These are phyloP conservation scores for Crotalus viridis DNA, from an alignment of 2,113 vertebrate genomes.

Conservation along the genomic window DNA sequence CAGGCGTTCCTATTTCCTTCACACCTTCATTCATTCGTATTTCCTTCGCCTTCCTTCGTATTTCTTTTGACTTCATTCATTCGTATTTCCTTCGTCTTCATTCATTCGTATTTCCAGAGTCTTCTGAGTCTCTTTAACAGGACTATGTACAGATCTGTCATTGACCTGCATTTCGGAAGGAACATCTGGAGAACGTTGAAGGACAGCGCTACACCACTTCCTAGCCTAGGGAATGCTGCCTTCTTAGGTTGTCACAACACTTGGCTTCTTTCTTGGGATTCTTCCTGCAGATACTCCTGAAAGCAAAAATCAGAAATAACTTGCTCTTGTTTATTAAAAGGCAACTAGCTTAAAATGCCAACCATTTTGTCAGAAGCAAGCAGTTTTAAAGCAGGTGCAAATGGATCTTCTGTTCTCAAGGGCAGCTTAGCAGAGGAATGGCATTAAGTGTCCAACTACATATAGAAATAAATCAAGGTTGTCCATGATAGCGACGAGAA, in stretches of 20 bases:
- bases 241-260: constrained; percentile 82
- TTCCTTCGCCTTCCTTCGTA: not conserved
- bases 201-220: not conserved
- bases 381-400: not conserved
- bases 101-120: not conserved
- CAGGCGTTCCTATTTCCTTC: not conserved
- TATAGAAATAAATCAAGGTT: constrained; percentile 44
- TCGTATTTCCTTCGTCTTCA: not conserved
- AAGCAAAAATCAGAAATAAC: constrained; percentile 50
- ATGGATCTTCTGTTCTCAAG: not conserved
- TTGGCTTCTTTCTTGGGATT: constrained; percentile 84
- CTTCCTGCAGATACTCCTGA: constrained; percentile 82
- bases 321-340: not conserved
- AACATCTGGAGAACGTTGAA: constrained; percentile 23
- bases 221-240: constrained; percentile 80
- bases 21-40: not conserved
- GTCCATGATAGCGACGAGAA: not conserved
- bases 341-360: constrained; percentile 9
- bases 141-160: not conserved
- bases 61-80: not conserved
- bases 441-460: not conserved
- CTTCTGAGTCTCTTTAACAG: not conserved
- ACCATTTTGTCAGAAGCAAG: not conserved
- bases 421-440: constrained; percentile 13
- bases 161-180: not conserved